Conservation (phyloP, 2,888 invertebrate genomes). For the Anticlea derivata region DNA sequence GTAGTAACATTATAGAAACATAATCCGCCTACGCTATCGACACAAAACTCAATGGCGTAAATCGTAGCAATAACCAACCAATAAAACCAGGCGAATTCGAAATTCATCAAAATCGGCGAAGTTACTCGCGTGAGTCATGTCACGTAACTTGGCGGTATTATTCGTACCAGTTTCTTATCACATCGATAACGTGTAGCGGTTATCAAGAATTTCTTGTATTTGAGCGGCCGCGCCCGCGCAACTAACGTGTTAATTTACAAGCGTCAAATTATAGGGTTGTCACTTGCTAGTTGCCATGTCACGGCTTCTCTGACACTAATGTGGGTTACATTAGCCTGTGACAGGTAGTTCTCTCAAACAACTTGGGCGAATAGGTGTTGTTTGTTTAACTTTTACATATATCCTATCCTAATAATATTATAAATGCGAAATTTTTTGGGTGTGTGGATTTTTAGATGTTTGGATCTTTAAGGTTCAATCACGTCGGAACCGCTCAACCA, state of each 20-base stretch:
- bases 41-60: constrained; percentile 37
- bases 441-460: too few relatives aligned
- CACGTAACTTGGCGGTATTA: constrained; percentile 57
- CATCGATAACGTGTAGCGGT: constrained; percentile 54
- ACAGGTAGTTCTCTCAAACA: too few relatives aligned
- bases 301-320: neutral
- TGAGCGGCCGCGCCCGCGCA: constrained; percentile 34
- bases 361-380: too few relatives aligned
- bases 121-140: constrained; percentile 59
- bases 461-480: too few relatives aligned
- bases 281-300: neutral
- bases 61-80: constrained; percentile 49
- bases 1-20: neutral
- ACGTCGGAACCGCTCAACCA: too few relatives aligned
- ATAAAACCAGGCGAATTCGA: constrained; percentile 54
- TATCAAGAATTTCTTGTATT: constrained; percentile 44
- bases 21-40: neutral
- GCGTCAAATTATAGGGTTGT: constrained; percentile 21
- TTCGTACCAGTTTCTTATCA: constrained; percentile 60
- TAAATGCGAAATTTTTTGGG: too few relatives aligned
- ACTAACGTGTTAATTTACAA: constrained; percentile 28
- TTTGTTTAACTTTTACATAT: too few relatives aligned
- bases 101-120: constrained; percentile 55
- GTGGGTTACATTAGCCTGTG: too few relatives aligned
- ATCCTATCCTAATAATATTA: too few relatives aligned